Base-by-base conservation (phyloP, 2,888 invertebrate genomes). In the Cephus sareptanus region DNA sequence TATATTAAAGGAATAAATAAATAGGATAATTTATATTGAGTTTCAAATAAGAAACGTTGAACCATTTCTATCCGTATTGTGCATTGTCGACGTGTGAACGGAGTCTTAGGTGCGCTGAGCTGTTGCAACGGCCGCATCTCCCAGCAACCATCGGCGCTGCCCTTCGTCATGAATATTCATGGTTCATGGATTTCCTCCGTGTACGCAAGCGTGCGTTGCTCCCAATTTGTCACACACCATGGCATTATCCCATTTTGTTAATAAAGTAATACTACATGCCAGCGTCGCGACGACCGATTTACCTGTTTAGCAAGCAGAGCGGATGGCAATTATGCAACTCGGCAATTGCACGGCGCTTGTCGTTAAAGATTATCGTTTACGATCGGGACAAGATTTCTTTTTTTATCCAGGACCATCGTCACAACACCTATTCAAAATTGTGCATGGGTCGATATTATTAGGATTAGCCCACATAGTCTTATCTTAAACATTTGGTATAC, bases 151-250 rank as follows among this genome's bases (percentile, higher is more conserved):
- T 75, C 76, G 76, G 80, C 80, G 81, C 81, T 81, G 15, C 76
- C 80, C 80, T 80, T 80, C 84, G 84, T 84, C 86, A 89, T 90
- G 88, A 89, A 90, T 90, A 90, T 90, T 88, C 89, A 90, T 89
- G 85, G 83, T 88, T 90, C 40, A 90, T 89, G 40, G 40, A 40
- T 40, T 78, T 80, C 79, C 75, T 77, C 40, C 80, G 75, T 83
- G 81, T 82, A 80, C 79, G 80, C 81, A 84, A 31, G 83, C 89
- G 90, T 87, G 85, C 89, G 87, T 90, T 90, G 90, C 89, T 90
- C 89, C 89, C 90, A 91, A 91, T 90, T 91, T 91, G 91, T 90
- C 90, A 90, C 91, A 90, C 90, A 90, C 88, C 90, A 87, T 88
- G 89, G 89, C 88, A 90, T 90, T 89, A 90, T 90, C 89, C 88